Evolutionary conservation across 2,888 invertebrate species (phyloP).

Genomic region (Embidobia sp.): DNA sequence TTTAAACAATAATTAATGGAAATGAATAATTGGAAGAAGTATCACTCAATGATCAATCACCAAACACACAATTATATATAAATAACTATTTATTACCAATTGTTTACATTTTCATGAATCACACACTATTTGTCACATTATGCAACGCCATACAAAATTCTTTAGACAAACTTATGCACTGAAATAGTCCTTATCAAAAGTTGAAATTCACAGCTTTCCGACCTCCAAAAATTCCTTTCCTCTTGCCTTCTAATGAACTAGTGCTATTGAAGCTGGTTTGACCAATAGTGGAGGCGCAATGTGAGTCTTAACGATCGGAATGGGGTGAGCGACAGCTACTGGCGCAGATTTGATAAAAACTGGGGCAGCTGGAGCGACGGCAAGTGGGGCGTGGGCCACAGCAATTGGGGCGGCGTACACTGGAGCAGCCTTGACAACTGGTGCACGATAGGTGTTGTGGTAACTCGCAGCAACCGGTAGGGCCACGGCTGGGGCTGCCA

Average conservation of each 20-base stretch:
- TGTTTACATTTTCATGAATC: too few species aligned
- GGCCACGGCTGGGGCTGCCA: conserved; percentile 81
- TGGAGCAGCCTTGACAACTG: conserved; percentile 80
- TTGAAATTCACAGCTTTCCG: too few species aligned
- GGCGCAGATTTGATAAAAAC: conserved; percentile 18
- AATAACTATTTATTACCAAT: too few species aligned
- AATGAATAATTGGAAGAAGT: too few species aligned
- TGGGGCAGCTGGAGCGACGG: conserved; percentile 16
- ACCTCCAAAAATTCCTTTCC: too few species aligned
- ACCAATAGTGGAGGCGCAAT: conserved; percentile 76
- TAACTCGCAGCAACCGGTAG: conserved; percentile 82
- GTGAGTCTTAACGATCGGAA: conserved; percentile 67
- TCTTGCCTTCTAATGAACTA: not conserved
- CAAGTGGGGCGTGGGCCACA: conserved; percentile 33
- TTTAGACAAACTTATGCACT: too few species aligned
- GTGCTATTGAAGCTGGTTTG: not conserved
- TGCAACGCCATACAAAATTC: too few species aligned
- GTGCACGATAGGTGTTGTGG: conserved; percentile 82
- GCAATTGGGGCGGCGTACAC: conserved; percentile 70
- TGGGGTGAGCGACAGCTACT: conserved; percentile 61
- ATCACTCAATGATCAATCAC: too few species aligned
- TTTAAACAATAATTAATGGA: too few species aligned
- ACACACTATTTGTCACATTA: too few species aligned
- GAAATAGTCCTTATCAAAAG: too few species aligned
- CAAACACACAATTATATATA: too few species aligned